Evolutionary conservation across 2,888 invertebrate species (phyloP), one percentile per base, ranked within the genome.

Genomic region (Drosophila melanosoma): DNA sequence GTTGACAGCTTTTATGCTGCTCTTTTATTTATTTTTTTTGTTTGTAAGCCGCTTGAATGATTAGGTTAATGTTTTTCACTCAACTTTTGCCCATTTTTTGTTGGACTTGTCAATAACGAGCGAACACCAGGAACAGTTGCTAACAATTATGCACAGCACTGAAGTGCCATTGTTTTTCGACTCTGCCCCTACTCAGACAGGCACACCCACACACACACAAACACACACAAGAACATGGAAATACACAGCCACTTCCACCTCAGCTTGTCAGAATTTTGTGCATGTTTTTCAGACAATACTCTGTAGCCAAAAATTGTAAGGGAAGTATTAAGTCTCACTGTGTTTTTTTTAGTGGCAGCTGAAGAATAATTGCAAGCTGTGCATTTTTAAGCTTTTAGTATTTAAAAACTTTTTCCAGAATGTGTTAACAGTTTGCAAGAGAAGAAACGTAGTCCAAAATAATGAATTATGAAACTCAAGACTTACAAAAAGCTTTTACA

Each of bases 91-190:
- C 76, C 76, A 58, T 57, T 80, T 26, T 12, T 15, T 20, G 40
- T 58, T 57, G 1, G 35, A 33, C 48, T 26, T 61, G 58, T 33
- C 71, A 53, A 64, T 61, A 60, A 45, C 49, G 61, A 65, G 66
- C 45, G 53, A 74, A 63, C 36, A 56, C 33, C 54, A 52, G 33
- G 52, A 58, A 32, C 56, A 60, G 58, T 60, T 78, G 66, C 65
- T 62, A 79, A 70, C 73, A 79, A 73, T 87, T 82, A 82, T 70
- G 57, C 51, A 35, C 57, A 71, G 78, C 68, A 59, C 40, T 35
- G 51, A 72, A 49, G 29, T 59, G 45, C 49, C 57, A 68, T 70
- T 80, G 65, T 76, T 70, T 63, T 54, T 53, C 48, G 45, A 62
- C 52, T 36, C 36, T 29, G 26, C 29, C 11, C 8, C 15, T 26